These are phyloP conservation scores for Pseudomyrmex gracilis DNA, from an alignment of 1,140 invertebrate genomes.

Conservation along the genomic window DNA sequence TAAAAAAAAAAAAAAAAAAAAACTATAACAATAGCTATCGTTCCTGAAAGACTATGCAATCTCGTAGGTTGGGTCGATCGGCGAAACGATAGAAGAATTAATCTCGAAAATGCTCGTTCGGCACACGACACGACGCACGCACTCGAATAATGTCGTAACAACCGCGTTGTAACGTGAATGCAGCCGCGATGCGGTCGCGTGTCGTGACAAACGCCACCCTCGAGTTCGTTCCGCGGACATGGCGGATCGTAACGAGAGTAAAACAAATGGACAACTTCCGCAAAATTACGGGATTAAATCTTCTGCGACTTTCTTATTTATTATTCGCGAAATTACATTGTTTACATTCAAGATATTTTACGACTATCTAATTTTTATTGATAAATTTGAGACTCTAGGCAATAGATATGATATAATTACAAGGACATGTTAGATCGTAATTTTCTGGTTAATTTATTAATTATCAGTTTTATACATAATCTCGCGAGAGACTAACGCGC, in stretches of 20 bases:
- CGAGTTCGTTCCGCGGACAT: slow-evolving; percentile 55
- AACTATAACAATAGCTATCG: slow-evolving; percentile 34
- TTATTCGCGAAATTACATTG: background rate
- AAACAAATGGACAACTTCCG: slow-evolving; percentile 65
- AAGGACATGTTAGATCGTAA: background rate
- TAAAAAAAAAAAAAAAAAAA: background rate
- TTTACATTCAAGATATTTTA: too few relatives aligned
- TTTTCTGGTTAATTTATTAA: background rate
- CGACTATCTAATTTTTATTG: too few relatives aligned
- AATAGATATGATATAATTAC: background rate
- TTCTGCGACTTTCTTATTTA: background rate
- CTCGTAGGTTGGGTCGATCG: slow-evolving; percentile 60
- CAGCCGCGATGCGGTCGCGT: slow-evolving; percentile 80
- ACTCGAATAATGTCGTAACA: slow-evolving; percentile 70
- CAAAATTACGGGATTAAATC: slow-evolving; percentile 59
- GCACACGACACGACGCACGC: slow-evolving; percentile 75
- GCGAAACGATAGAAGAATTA: slow-evolving; percentile 81
- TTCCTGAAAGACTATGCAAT: slow-evolving; percentile 48
- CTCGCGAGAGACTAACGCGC: background rate
- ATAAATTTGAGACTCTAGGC: background rate
- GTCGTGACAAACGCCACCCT: slow-evolving; percentile 78
- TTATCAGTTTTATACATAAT: slow-evolving; percentile 6
- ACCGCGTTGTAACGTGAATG: slow-evolving; percentile 75
- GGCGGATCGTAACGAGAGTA: slow-evolving; percentile 64
- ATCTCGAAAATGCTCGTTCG: slow-evolving; percentile 80